Conservation (phyloP, 2,113 vertebrate species). For the Ancistrus triradiatus region DNA sequence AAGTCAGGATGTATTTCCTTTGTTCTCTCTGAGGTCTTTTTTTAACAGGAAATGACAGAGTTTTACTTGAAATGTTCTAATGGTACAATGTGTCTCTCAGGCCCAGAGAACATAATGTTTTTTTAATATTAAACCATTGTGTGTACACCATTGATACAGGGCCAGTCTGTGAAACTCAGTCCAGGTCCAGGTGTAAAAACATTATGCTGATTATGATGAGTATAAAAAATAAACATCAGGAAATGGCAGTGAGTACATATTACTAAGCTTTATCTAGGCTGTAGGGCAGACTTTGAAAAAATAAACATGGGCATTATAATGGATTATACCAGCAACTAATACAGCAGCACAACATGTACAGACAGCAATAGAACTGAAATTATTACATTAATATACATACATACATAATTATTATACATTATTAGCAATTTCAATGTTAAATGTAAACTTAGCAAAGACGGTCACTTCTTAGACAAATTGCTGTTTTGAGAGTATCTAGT, state of each 20-base stretch:
- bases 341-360: not conserved
- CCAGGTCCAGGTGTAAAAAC: constrained; percentile 50
- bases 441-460: too few species aligned
- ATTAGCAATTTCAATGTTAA: too few species aligned
- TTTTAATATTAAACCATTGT: not conserved
- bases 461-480: too few species aligned
- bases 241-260: constrained; percentile 36
- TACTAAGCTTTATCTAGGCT: constrained; percentile 33
- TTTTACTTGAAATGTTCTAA: too few species aligned
- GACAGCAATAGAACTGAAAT: too few species aligned
- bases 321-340: constrained; percentile 3
- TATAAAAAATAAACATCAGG: constrained; percentile 43
- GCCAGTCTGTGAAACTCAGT: constrained; percentile 28
- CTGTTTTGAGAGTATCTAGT: too few species aligned
- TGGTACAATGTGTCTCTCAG: not conserved
- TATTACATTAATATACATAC: too few species aligned
- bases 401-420: too few species aligned
- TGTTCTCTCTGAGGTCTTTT: not conserved
- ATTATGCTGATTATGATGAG: constrained; percentile 40
- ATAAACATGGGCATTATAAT: constrained; percentile 6
- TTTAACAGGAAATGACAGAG: not conserved
- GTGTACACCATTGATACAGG: not conserved
- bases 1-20: not conserved
- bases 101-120: not conserved
- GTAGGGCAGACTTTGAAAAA: constrained; percentile 11